A percentile compares a stretch with the other conserved stretches of the same genome.
These are phyloP conservation scores for Schrankia costaestrigalis DNA, from an alignment of 2,888 invertebrate genomes.

Conservation along the genomic window DNA sequence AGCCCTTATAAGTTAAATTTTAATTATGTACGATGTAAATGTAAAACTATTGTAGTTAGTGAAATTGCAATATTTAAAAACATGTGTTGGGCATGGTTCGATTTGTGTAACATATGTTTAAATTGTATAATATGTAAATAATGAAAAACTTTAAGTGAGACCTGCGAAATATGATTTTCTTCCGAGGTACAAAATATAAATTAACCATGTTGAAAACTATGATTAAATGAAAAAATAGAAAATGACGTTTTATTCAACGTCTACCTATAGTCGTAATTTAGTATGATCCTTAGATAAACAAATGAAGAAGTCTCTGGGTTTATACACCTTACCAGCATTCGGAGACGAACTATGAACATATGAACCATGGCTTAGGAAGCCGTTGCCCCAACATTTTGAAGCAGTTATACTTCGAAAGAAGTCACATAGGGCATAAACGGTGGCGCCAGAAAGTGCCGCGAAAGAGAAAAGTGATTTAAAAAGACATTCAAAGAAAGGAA, in stretches of 20 bases:
- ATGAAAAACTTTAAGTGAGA: slow-evolving; percentile 68
- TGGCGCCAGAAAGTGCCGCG: too few species aligned
- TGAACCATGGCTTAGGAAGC: too few species aligned
- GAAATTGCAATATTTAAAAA: slow-evolving; percentile 61
- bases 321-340: too few species aligned
- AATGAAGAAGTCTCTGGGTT: too few species aligned
- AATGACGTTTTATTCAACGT: slow-evolving; percentile 30
- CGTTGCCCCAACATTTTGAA: too few species aligned
- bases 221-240: slow-evolving; percentile 75
- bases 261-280: neutral
- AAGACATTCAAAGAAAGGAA: too few species aligned
- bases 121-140: slow-evolving; percentile 79
- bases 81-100: slow-evolving; percentile 56
- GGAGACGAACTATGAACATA: too few species aligned
- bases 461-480: too few species aligned
- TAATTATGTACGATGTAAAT: slow-evolving; percentile 73
- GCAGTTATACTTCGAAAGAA: too few species aligned
- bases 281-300: too few species aligned
- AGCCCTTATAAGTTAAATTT: slow-evolving; percentile 27
- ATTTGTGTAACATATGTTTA: slow-evolving; percentile 67
- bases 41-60: slow-evolving; percentile 71
- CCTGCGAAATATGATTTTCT: slow-evolving; percentile 79
- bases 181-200: slow-evolving; percentile 79
- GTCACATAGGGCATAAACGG: too few species aligned
- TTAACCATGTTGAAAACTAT: slow-evolving; percentile 80